A percentile compares a stretch with the other conserved stretches of the same genome.
These are phyloP conservation scores for Crambe crambe DNA, from an alignment of 37 sponge, comb jelly and placozoan genomes.

Conservation along the genomic window DNA sequence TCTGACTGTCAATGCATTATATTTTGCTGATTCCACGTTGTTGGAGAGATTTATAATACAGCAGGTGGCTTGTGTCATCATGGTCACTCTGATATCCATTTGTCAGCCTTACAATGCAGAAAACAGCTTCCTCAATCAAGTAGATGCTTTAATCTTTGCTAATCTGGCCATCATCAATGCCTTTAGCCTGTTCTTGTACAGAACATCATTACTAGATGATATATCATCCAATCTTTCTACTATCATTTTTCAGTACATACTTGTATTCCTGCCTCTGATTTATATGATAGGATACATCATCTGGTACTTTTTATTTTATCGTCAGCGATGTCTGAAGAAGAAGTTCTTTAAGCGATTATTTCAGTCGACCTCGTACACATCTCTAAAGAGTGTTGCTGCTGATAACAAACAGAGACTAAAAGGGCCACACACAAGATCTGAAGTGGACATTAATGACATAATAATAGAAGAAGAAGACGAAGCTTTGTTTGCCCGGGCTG, in stretches of 20 bases:
- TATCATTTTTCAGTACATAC: constrained; percentile 14
- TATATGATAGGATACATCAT: constrained; percentile 16
- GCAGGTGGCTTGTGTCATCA: not conserved
- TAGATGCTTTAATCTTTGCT: constrained; percentile 32
- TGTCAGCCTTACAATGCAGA: constrained; percentile 46
- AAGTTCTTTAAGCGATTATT: too few relatives aligned
- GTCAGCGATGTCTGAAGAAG: not conserved
- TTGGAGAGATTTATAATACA: constrained; percentile 7
- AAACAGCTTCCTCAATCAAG: constrained; percentile 15
- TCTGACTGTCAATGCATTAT: not conserved
- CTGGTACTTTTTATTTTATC: not conserved
- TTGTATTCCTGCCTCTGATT: constrained; percentile 9
- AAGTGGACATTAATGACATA: not conserved
- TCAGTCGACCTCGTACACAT: too few relatives aligned
- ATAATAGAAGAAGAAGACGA: not conserved
- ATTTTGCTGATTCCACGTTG: not conserved
- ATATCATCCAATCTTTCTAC: not conserved
- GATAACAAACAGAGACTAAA: not conserved
- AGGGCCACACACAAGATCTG: not conserved
- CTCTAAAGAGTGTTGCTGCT: too few relatives aligned
- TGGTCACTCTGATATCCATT: constrained; percentile 11
- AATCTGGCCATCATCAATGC: constrained; percentile 35
- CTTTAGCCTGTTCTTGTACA: constrained; percentile 21
- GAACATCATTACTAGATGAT: not conserved
- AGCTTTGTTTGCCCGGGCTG: not conserved